phyloP scores from a whole-genome alignment of 2,113 vertebrate genomes.

The Tenebrosternarchus preto region DNA sequence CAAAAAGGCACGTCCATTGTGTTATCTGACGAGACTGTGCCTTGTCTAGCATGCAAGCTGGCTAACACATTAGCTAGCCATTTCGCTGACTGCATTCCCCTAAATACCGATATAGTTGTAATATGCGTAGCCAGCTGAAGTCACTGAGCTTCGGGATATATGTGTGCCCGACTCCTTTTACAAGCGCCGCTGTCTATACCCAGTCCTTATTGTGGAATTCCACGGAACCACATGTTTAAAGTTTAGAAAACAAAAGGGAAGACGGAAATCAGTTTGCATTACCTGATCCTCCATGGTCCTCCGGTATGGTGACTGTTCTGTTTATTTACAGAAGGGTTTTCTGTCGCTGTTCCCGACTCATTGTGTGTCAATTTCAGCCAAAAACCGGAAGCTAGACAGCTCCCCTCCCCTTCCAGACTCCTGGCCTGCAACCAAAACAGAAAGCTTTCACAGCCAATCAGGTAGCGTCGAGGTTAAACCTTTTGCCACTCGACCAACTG shows the following conservation, averaged over 20 bases:
- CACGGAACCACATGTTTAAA: too few species aligned
- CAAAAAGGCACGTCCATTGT: not conserved
- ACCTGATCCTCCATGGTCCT: slow-evolving; percentile 91
- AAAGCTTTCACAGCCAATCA: slow-evolving; percentile 74
- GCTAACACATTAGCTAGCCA: too few species aligned
- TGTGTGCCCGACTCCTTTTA: too few species aligned
- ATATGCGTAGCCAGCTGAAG: too few species aligned
- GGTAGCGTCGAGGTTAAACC: slow-evolving; percentile 8
- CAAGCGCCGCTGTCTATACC: too few species aligned
- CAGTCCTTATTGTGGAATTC: too few species aligned
- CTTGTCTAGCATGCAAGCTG: too few species aligned
- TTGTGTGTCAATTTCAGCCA: slow-evolving; percentile 83
- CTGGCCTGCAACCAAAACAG: slow-evolving; percentile 76
- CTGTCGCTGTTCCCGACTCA: slow-evolving; percentile 76
- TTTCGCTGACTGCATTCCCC: too few species aligned
- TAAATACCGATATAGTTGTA: too few species aligned
- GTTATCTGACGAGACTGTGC: too few species aligned
- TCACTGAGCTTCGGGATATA: too few species aligned
- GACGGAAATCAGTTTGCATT: slow-evolving; percentile 49
- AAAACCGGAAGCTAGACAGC: slow-evolving; percentile 78
- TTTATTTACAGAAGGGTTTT: slow-evolving; percentile 80
- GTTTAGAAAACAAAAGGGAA: not conserved
- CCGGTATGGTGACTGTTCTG: slow-evolving; percentile 72
- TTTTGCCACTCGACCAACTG: slow-evolving; percentile 62
- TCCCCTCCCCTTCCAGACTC: slow-evolving; percentile 76